phyloP scores from a whole-genome alignment of 2,888 invertebrate species.

The Drosophila nigricruria region DNA sequence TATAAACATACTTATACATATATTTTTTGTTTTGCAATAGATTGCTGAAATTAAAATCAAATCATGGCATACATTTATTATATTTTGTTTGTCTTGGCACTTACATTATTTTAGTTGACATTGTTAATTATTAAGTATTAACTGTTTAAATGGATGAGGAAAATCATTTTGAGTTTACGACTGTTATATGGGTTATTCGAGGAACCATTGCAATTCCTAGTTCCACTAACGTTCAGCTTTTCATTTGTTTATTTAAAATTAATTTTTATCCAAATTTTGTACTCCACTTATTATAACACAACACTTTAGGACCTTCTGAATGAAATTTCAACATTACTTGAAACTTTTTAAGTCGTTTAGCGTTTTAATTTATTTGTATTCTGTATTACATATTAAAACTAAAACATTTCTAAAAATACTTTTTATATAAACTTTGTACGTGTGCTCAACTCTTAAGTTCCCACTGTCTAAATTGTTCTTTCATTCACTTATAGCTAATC shows the following conservation, averaged over 20 bases:
- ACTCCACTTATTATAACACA: not conserved
- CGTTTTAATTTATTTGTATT: too few relatives aligned
- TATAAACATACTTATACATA: not conserved
- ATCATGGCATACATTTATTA: not conserved
- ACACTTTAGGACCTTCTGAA: not conserved
- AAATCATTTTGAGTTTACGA: not conserved
- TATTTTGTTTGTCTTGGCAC: not conserved
- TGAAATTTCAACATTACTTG: not conserved
- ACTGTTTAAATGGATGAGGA: not conserved
- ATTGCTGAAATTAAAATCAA: not conserved
- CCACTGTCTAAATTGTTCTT: too few relatives aligned
- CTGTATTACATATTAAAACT: too few relatives aligned
- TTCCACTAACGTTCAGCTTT: not conserved
- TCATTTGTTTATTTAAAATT: not conserved
- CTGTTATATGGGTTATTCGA: not conserved
- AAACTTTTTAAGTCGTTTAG: too few relatives aligned
- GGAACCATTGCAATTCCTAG: not conserved
- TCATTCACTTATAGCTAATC: too few relatives aligned
- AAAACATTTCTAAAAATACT: too few relatives aligned
- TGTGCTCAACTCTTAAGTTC: too few relatives aligned
- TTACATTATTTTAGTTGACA: not conserved
- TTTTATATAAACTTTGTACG: too few relatives aligned
- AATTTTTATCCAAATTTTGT: not conserved
- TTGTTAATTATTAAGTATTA: not conserved
- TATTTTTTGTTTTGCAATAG: not conserved